phyloP scores from a whole-genome alignment of 2,888 invertebrate species.

The Tachina grossa region DNA sequence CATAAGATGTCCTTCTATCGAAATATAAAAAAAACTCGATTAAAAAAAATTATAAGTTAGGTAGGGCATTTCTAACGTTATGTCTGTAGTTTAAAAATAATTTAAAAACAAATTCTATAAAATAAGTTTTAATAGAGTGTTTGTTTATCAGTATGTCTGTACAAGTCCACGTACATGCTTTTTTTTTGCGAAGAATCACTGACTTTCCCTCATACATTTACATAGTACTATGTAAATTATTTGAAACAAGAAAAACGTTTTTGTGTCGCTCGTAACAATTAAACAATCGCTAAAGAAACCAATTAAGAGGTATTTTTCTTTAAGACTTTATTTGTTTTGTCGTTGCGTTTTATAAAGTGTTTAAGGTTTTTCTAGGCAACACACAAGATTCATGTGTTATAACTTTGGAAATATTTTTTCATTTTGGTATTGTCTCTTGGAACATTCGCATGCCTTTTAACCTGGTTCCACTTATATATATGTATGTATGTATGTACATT shows the following conservation, averaged over 20 bases:
- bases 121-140: no score
- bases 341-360: background rate
- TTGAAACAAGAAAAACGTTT: background rate
- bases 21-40: no score
- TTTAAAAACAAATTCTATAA: no score
- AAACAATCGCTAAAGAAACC: constrained; percentile 36
- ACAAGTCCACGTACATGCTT: no score
- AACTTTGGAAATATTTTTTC: constrained; percentile 2
- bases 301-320: constrained; percentile 25
- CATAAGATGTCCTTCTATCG: no score
- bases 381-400: constrained; percentile 9
- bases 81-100: no score
- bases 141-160: no score
- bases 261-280: background rate
- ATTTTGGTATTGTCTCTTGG: background rate
- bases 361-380: background rate
- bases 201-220: background rate
- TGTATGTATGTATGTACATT: background rate
- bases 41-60: no score
- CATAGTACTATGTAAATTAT: background rate
- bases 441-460: constrained; percentile 36
- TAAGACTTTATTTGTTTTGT: constrained; percentile 9
- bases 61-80: no score
- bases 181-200: no score
- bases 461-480: constrained; percentile 37